Conservation (phyloP, 1,140 invertebrate genomes). For the Papilio machaon region DNA sequence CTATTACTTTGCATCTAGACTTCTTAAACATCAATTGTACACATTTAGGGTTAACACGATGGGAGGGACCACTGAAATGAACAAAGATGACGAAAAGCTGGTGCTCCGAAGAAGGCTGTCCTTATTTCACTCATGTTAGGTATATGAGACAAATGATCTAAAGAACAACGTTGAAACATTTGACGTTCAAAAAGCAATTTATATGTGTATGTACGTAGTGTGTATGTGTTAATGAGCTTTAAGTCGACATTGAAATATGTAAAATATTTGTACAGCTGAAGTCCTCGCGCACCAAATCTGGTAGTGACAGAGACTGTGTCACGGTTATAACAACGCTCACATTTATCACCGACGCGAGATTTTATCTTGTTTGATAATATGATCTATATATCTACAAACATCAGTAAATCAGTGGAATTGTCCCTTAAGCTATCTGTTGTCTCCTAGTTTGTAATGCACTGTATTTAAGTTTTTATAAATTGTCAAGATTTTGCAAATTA, state of each 20-base stretch:
- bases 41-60: no score
- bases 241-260: background rate
- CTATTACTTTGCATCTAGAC: background rate
- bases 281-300: constrained; percentile 41
- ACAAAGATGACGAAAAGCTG: no score
- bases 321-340: constrained; percentile 12
- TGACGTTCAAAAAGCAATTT: background rate
- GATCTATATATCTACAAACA: no score
- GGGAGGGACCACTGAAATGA: no score
- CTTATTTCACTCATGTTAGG: no score
- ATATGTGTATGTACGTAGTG: background rate
- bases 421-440: no score
- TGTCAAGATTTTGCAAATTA: background rate
- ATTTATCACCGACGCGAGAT: background rate
- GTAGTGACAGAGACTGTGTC: constrained; percentile 39
- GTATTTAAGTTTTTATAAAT: no score
- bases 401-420: no score
- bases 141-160: background rate
- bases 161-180: background rate
- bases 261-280: constrained; percentile 42
- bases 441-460: no score
- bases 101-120: no score
- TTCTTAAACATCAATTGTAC: no score
- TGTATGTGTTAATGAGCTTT: background rate
- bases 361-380: background rate